A percentile compares a stretch with the other conserved stretches of the same genome.
Conservation (phyloP, 2,113 vertebrate genomes). For the Tetrao urogallus region DNA sequence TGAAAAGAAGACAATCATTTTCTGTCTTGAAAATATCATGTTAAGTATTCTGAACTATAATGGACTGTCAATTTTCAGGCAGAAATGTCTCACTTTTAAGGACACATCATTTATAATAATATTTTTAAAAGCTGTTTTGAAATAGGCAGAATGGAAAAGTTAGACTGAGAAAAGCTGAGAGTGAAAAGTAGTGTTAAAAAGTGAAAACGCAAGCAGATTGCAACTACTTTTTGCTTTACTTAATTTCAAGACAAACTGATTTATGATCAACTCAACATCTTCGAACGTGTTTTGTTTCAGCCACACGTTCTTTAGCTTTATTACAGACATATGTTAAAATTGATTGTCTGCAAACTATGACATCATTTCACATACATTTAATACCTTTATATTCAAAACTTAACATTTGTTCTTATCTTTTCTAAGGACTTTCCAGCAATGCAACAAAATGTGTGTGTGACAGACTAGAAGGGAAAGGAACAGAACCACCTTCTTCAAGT, state of each 20-base stretch:
- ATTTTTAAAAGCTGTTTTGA: neutral
- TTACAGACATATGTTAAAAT: neutral
- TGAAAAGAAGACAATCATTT: neutral
- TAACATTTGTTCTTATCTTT: neutral
- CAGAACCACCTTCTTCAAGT: neutral
- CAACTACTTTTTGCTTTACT: neutral
- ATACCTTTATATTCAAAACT: neutral
- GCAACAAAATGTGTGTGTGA: neutral
- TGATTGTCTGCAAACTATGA: neutral
- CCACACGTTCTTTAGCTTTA: neutral
- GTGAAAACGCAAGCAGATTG: neutral
- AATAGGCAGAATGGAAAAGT: neutral
- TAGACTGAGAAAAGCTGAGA: neutral
- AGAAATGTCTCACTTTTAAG: neutral
- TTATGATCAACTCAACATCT: neutral
- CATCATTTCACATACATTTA: neutral
- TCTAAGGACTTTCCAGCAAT: neutral
- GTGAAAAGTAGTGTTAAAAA: slow-evolving; percentile 3
- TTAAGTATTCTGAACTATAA: rapidly evolving
- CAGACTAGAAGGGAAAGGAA: neutral
- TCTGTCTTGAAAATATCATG: neutral
- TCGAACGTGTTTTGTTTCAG: neutral
- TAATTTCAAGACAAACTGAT: neutral
- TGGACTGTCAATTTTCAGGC: neutral
- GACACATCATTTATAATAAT: neutral